phyloP scores from a whole-genome alignment of 2,113 vertebrate species.

The Neopipo cinnamomea region DNA sequence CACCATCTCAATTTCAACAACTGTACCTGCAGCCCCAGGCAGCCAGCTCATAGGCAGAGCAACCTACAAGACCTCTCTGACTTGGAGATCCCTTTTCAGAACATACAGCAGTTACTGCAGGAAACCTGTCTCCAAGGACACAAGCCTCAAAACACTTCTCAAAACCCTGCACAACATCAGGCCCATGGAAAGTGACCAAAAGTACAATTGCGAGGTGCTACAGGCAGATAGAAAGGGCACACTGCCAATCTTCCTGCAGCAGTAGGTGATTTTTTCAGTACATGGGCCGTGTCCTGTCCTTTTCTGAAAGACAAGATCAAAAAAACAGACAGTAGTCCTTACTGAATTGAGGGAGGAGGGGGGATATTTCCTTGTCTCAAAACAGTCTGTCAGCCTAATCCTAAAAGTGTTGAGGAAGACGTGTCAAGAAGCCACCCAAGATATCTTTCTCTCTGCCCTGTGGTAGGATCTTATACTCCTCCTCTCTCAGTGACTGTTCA shows the following conservation, averaged over 20 bases:
- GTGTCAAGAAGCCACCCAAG: background rate
- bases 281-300: background rate
- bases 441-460: background rate
- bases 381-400: background rate
- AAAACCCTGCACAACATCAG: background rate
- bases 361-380: background rate
- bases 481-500: background rate
- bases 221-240: background rate
- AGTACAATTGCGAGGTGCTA: background rate
- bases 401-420: background rate
- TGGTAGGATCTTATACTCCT: background rate
- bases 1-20: background rate
- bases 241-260: background rate
- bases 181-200: background rate
- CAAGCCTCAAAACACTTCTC: background rate
- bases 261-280: background rate
- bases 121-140: background rate
- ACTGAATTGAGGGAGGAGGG: background rate
- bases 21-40: background rate
- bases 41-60: background rate
- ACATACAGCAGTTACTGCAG: background rate
- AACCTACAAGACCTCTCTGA: background rate
- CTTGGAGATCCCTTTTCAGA: background rate
- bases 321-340: background rate
- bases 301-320: background rate